Percentiles rank a stretch among this genome's conserved stretches.
Conservation (phyloP, 2,113 vertebrate genomes). For the Perca flavescens region DNA sequence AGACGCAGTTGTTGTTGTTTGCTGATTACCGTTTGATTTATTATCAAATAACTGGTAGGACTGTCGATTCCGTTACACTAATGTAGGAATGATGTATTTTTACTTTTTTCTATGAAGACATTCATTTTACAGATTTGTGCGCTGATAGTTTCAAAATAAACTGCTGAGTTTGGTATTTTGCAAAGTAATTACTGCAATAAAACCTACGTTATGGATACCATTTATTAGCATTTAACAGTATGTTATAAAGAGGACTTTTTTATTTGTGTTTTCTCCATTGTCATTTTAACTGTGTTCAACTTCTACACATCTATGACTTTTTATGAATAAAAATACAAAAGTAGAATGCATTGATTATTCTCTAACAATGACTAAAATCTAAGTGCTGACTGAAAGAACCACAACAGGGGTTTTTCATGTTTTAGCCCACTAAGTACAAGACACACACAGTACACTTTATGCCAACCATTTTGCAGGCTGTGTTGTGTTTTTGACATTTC, state of each 20-base stretch:
- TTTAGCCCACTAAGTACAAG: background rate
- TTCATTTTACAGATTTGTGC: constrained; percentile 7
- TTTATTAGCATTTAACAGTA: background rate
- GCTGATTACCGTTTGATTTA: constrained; percentile 35
- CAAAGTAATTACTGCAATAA: constrained; percentile 6
- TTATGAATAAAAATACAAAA: constrained; percentile 18
- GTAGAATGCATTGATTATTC: background rate
- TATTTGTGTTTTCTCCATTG: constrained; percentile 8
- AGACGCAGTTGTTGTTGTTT: constrained; percentile 1
- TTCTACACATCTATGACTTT: constrained; percentile 17
- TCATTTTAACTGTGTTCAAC: constrained; percentile 5
- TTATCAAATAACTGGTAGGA: constrained; percentile 9
- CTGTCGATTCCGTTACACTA: background rate
- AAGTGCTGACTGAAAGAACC: background rate
- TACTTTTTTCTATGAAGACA: constrained; percentile 49
- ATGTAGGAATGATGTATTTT: constrained; percentile 2
- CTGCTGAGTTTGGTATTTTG: constrained; percentile 10
- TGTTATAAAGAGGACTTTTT: background rate
- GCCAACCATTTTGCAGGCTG: background rate
- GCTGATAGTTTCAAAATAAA: constrained; percentile 10
- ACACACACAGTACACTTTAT: background rate
- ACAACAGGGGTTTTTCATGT: background rate
- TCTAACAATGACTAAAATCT: background rate
- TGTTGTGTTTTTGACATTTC: background rate
- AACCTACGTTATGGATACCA: constrained; percentile 3